Percentiles rank a stretch among this genome's conserved stretches.
phyloP scores from a whole-genome alignment of 2,113 vertebrate genomes.

The Cyrtonyx montezumae region DNA sequence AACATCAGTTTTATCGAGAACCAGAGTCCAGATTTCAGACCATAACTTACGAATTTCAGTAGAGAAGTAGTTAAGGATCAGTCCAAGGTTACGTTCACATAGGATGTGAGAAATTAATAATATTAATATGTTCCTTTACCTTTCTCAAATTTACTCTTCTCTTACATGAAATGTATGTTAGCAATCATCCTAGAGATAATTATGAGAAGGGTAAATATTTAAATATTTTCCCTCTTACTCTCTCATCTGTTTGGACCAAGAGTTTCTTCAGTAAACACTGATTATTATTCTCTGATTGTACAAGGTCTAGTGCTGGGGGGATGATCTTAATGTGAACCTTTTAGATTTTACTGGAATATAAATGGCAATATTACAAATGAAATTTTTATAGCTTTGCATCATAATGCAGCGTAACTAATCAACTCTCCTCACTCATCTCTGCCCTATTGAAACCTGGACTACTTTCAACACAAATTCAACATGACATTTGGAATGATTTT shows the following conservation, averaged over 20 bases:
- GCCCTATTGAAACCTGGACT: not conserved
- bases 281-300: not conserved
- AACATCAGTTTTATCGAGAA: not conserved
- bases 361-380: slow-evolving; percentile 9
- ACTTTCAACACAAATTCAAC: not conserved
- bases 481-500: not conserved
- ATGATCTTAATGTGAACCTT: not conserved
- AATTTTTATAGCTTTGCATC: not conserved
- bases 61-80: not conserved
- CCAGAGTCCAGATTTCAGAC: not conserved
- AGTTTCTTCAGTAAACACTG: slow-evolving; percentile 11
- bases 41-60: not conserved
- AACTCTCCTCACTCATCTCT: not conserved
- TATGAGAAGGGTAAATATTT: not conserved
- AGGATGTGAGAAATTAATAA: not conserved
- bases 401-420: not conserved
- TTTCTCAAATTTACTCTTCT: not conserved
- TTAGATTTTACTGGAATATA: slow-evolving; percentile 18
- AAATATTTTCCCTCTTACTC: not conserved
- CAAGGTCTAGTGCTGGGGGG: not conserved
- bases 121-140: not conserved
- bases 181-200: not conserved
- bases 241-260: not conserved
- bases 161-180: not conserved
- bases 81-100: not conserved